These are phyloP conservation scores for Lordiphosa andalusiaca DNA, from an alignment of 2,888 invertebrate genomes.

Conservation along the genomic window DNA sequence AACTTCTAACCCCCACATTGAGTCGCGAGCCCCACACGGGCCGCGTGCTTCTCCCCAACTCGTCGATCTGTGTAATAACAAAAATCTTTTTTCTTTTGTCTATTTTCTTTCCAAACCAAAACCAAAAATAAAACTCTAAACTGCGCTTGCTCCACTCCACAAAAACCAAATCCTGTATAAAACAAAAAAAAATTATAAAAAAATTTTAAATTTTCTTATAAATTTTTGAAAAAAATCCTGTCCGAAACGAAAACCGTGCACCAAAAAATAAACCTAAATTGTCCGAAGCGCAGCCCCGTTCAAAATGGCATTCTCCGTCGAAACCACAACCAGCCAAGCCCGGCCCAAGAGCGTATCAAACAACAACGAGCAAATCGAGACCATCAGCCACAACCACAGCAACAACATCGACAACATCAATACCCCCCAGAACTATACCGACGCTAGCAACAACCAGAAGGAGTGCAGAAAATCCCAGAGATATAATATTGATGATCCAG, in stretches of 20 bases:
- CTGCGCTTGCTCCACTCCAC: slow-evolving; percentile 77
- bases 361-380: slow-evolving; percentile 25
- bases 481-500: slow-evolving; percentile 77
- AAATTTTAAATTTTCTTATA: slow-evolving; percentile 17
- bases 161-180: slow-evolving; percentile 51
- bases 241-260: slow-evolving; percentile 57
- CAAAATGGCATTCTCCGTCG: slow-evolving; percentile 78
- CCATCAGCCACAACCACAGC: slow-evolving; percentile 19
- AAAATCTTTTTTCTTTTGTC: slow-evolving; percentile 70
- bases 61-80: slow-evolving; percentile 75
- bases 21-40: slow-evolving; percentile 32
- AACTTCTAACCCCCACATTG: slow-evolving; percentile 16
- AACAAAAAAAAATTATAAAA: slow-evolving; percentile 27
- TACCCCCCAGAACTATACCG: slow-evolving; percentile 26
- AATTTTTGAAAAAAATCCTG: slow-evolving; percentile 48
- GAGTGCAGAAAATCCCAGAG: slow-evolving; percentile 66
- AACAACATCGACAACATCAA: slow-evolving; percentile 20
- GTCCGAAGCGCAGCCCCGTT: slow-evolving; percentile 64
- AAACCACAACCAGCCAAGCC: slow-evolving; percentile 71
- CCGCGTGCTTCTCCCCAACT: slow-evolving; percentile 34
- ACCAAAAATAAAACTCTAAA: slow-evolving; percentile 55
- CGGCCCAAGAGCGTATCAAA: slow-evolving; percentile 69
- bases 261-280: slow-evolving; percentile 19
- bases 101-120: slow-evolving; percentile 74
- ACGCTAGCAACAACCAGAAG: slow-evolving; percentile 51